Evolutionary conservation across 2,888 invertebrate genomes (phyloP).

Genomic region (Nemotelus pantherinus): DNA sequence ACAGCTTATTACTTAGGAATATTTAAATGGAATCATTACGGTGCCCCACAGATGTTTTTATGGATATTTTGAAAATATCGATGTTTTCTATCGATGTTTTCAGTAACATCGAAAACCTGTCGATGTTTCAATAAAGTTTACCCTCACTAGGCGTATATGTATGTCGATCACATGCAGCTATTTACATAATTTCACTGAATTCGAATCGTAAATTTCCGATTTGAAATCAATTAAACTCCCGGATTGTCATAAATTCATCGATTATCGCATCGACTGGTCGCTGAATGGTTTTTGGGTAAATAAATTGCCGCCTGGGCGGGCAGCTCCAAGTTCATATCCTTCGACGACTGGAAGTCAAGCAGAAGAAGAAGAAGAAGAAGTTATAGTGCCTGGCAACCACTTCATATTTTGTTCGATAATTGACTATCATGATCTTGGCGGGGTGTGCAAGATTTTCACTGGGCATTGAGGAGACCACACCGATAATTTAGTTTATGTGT

Average conservation of each 20-base stretch:
- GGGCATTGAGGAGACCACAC: background rate
- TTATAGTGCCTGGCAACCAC: background rate
- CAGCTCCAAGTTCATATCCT: background rate
- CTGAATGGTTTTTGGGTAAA: background rate
- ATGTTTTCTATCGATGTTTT: too few relatives aligned
- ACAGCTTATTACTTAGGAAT: too few relatives aligned
- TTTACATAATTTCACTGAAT: conserved; percentile 19
- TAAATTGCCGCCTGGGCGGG: background rate
- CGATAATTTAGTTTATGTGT: conserved; percentile 13
- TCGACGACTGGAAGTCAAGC: background rate
- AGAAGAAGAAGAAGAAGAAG: background rate
- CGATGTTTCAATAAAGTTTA: too few relatives aligned
- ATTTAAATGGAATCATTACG: too few relatives aligned
- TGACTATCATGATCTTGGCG: conserved; percentile 1
- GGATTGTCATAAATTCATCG: conserved; percentile 59
- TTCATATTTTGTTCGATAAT: conserved; percentile 4
- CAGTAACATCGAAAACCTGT: too few relatives aligned
- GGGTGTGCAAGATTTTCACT: background rate
- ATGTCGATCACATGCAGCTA: conserved; percentile 18
- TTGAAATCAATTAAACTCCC: conserved; percentile 60
- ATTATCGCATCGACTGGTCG: conserved; percentile 39
- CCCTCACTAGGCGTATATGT: too few relatives aligned
- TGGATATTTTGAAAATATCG: too few relatives aligned
- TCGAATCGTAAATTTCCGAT: conserved; percentile 49
- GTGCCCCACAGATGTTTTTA: too few relatives aligned